Evolutionary conservation across 2,797 vertebrate genomes (phyloP).

Genomic region (Bryconaethiops microstoma): DNA sequence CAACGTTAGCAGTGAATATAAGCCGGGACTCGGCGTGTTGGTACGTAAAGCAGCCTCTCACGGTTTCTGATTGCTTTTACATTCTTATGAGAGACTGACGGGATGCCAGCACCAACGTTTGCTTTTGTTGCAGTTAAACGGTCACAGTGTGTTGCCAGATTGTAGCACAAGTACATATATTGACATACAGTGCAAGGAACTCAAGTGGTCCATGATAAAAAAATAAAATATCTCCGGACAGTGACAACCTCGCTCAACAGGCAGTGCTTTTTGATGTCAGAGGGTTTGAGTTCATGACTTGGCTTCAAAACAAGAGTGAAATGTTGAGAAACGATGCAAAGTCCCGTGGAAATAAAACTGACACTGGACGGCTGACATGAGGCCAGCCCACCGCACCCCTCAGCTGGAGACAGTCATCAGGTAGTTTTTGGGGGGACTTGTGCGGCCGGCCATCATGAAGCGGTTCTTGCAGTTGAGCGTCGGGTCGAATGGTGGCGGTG

Average conservation of each 20-base stretch:
- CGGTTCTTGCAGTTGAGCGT: conserved; percentile 82
- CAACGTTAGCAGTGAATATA: neutral
- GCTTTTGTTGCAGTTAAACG: no score
- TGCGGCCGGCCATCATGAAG: conserved; percentile 72
- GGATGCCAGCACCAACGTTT: no score
- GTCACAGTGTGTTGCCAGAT: conserved; percentile 33
- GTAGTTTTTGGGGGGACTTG: conserved; percentile 81
- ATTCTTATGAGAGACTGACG: conserved; percentile 40
- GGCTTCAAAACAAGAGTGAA: conserved; percentile 1
- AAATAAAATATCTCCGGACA: conserved; percentile 18
- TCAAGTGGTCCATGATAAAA: conserved; percentile 12
- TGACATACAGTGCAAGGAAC: conserved; percentile 37
- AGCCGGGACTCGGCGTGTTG: neutral
- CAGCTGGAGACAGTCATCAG: conserved; percentile 85
- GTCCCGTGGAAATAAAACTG: conserved; percentile 16
- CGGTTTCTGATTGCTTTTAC: conserved; percentile 33
- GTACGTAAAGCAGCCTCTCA: neutral
- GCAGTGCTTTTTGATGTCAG: conserved; percentile 45
- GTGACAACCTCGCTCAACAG: conserved; percentile 14
- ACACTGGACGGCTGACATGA: conserved; percentile 24
- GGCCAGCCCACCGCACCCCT: conserved; percentile 18
- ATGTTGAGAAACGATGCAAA: conserved; percentile 32
- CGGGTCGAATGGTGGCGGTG: conserved; percentile 59
- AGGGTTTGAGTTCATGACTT: conserved; percentile 25
- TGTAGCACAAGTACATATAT: conserved; percentile 28